Evolutionary conservation across 2,797 vertebrate species (phyloP), one percentile per base, ranked within the genome.

Genomic region (Schizothorax lantsangensis): DNA sequence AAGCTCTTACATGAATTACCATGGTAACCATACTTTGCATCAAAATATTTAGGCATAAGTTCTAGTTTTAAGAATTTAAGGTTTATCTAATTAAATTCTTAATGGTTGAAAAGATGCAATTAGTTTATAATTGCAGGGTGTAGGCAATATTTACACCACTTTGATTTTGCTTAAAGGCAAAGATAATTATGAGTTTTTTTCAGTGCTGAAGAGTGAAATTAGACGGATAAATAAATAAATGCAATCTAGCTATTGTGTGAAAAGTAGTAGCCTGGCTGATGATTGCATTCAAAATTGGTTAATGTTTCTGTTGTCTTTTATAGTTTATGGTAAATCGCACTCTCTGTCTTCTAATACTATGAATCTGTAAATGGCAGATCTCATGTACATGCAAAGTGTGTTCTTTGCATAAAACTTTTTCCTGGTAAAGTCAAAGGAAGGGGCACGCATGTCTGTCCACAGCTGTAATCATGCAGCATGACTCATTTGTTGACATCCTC

Each of bases 401-500:
- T 15, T 10, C 45, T 47, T 84, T 47, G 54, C 40, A 33, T 62
- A 4, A 23, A 84, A 14, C 9, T 6, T 49, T 52, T 59, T 30
- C 71, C 12, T 75, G n/a, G 5, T 75, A 64, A 75, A 84, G 6
- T 83, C n/a, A 33, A 14, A 45, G 4, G 40, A 83, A 30, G 1
- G 1, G 52, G n/a, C 54, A 45, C 1, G 81, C 26, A 40, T 64
- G 40, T 75, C 40, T 75, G 11, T 30, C 71, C 69, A 75, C 38
- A 2, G 40, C 17, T 36, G 26, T 23, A 84, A 64, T 15, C 38
- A 75, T 75, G 38, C 71, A n/a, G 19, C 54, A 64, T 84, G 82
- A 84, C 82, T 84, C 71, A 64, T 49, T 33, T 45, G 3, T 62
- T 74, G 69, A 23, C 52, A 59, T 40, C 38, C 71, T 40, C 19